Conservation (phyloP, 2,888 invertebrate species). For the Merodon equestris region DNA sequence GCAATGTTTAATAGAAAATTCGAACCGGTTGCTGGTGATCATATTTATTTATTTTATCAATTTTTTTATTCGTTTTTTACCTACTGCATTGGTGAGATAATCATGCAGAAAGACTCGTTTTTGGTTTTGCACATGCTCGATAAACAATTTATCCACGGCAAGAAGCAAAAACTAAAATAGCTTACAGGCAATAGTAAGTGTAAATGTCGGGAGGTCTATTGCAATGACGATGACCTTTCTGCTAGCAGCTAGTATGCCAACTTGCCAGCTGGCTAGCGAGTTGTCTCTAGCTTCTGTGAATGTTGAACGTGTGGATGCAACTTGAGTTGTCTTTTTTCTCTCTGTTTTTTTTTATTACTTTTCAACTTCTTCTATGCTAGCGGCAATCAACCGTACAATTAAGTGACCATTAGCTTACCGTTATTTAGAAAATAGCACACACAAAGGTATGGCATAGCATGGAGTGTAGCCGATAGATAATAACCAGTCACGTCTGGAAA, state of each 20-base stretch:
- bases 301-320: slow-evolving; percentile 38
- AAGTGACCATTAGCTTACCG: slow-evolving; percentile 63
- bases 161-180: slow-evolving; percentile 38
- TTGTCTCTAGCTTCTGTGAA: not conserved
- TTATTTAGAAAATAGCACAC: slow-evolving; percentile 66
- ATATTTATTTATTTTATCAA: slow-evolving; percentile 14
- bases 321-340: slow-evolving; percentile 20
- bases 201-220: slow-evolving; percentile 27
- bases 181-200: slow-evolving; percentile 44
- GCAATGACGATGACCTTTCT: slow-evolving; percentile 65
- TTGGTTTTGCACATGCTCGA: slow-evolving; percentile 51
- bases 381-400: slow-evolving; percentile 48
- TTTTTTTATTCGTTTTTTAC: slow-evolving; percentile 29
- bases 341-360: not conserved
- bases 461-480: slow-evolving; percentile 6
- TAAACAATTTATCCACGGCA: slow-evolving; percentile 42
- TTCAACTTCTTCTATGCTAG: slow-evolving; percentile 41
- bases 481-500: slow-evolving; percentile 70
- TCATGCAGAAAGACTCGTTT: slow-evolving; percentile 44
- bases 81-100: slow-evolving; percentile 51
- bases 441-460: slow-evolving; percentile 31
- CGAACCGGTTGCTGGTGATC: slow-evolving; percentile 43
- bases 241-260: slow-evolving; percentile 8
- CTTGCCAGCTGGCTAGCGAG: too few relatives aligned
- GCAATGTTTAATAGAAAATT: slow-evolving; percentile 55